Evolutionary conservation across 2,797 vertebrate species (phyloP), one percentile per base, ranked within the genome.

Genomic region (Avahi laniger): DNA sequence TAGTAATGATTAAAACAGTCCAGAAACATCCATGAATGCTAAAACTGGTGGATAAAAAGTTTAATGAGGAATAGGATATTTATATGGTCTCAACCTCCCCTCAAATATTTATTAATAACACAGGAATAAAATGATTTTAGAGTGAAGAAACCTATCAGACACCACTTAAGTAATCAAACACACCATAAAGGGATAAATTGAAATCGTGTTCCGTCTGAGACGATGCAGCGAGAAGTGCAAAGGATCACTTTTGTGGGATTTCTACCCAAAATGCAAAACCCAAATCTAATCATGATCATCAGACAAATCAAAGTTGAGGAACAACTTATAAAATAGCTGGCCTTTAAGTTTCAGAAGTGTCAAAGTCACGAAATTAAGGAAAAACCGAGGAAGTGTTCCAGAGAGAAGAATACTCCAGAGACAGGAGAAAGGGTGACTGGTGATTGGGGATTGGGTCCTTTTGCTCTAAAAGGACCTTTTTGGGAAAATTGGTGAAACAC

Each of bases 281-380:
- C n/a, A 11, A 73, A 33, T 52, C 85, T 41, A 65, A 70, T 28
- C 13, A 43, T 4, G 2, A 89, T 33, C 14, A 24, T 59, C 35
- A 63, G 67, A 57, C 26, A 70, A 70, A 52, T 10, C 38, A 59
- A 54, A 59, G 43, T 48, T 52, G 28, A 63, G 30, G 15, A 85
- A 57, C 46, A 78, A 41, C 52, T 72, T 33, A 38, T 18, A 48
- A 65, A 57, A 28, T 43, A n/a, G 65, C 5, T n/a, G 28, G 12
- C 38, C 70, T 96, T 92, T 72, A 50, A 15, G 54, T 82, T 94
- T 72, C 81, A 86, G 24, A 93, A 83, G 12, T 8, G 24, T 41
- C 22, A 28, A 54, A 46, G 61, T 35, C 7, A 52, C 0, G 11
- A 69, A 35, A 67, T 76, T 46, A 86, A 93, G 80, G 41, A 43